A percentile compares a stretch with the other conserved stretches of the same genome.
These are phyloP conservation scores for Cephalopachus bancanus DNA, from an alignment of 2,797 vertebrate genomes.

Conservation along the genomic window DNA sequence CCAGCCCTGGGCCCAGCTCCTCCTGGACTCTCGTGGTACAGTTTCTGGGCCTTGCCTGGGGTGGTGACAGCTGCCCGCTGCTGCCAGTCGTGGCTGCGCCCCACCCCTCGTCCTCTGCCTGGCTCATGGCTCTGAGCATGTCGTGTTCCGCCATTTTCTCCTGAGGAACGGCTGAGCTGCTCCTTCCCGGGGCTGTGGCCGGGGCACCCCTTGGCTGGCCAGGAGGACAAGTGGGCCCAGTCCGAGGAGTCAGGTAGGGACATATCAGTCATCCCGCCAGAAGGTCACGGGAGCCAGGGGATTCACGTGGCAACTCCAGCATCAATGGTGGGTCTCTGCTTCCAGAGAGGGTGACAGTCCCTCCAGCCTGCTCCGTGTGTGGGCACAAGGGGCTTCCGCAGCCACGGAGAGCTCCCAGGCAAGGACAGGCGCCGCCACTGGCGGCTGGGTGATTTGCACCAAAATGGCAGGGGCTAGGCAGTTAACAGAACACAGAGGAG, in stretches of 20 bases:
- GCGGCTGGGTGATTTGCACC: accelerated
- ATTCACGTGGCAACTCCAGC: background rate
- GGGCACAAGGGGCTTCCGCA: no score
- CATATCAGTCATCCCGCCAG: no score
- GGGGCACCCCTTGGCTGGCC: background rate
- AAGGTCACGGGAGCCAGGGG: accelerated
- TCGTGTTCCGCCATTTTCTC: no score
- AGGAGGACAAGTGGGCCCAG: background rate
- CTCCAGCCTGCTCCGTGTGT: accelerated
- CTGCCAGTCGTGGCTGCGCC: no score
- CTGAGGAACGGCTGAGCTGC: background rate
- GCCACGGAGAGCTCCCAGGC: no score
- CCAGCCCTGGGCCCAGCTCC: background rate
- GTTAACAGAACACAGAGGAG: background rate
- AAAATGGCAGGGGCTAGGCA: background rate
- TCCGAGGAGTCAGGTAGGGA: no score
- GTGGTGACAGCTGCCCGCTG: background rate
- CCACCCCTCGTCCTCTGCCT: background rate
- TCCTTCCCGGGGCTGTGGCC: accelerated
- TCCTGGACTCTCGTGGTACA: background rate
- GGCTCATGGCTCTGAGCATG: background rate
- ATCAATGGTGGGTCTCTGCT: background rate
- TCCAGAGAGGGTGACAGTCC: background rate
- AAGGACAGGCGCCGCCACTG: no score
- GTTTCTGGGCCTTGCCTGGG: background rate